phyloP scores from a whole-genome alignment of 2,888 invertebrate genomes.

The Archaeoteleia sp. region DNA sequence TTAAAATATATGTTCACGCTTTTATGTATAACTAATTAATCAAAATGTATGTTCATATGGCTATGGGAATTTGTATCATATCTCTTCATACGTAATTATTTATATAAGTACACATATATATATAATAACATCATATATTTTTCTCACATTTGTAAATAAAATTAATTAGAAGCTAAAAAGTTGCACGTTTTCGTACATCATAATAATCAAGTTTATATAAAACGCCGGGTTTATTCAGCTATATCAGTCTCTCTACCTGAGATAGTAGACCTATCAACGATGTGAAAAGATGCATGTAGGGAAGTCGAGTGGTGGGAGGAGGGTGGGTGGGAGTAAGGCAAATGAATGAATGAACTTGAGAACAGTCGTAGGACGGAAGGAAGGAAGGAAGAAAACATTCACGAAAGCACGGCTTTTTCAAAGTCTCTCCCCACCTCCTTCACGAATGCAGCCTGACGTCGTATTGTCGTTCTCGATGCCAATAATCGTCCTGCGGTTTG shows the following conservation, averaged over 20 bases:
- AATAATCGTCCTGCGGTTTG: slow-evolving; percentile 50
- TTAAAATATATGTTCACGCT: too few relatives aligned
- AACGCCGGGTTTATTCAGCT: slow-evolving; percentile 1
- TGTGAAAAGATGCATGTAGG: slow-evolving; percentile 40
- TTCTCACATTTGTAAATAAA: too few relatives aligned
- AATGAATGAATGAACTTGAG: slow-evolving; percentile 73
- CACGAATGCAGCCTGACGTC: slow-evolving; percentile 8
- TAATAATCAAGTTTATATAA: too few relatives aligned
- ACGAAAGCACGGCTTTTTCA: slow-evolving; percentile 62
- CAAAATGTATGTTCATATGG: too few relatives aligned
- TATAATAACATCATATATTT: too few relatives aligned
- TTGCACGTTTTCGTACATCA: too few relatives aligned
- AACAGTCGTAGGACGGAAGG: slow-evolving; percentile 67
- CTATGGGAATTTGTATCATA: too few relatives aligned
- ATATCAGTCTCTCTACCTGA: slow-evolving; percentile 6
- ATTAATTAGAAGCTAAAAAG: not conserved
- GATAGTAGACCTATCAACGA: slow-evolving; percentile 15
- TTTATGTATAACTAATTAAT: too few relatives aligned
- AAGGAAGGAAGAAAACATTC: slow-evolving; percentile 57
- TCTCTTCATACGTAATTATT: too few relatives aligned
- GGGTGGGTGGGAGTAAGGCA: slow-evolving; percentile 52
- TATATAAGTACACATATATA: too few relatives aligned
- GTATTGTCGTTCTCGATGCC: slow-evolving; percentile 12
- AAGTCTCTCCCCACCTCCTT: slow-evolving; percentile 33
- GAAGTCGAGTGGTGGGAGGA: slow-evolving; percentile 51